Evolutionary conservation across 2,888 invertebrate genomes (phyloP).

Genomic region (Tinea pellionella): DNA sequence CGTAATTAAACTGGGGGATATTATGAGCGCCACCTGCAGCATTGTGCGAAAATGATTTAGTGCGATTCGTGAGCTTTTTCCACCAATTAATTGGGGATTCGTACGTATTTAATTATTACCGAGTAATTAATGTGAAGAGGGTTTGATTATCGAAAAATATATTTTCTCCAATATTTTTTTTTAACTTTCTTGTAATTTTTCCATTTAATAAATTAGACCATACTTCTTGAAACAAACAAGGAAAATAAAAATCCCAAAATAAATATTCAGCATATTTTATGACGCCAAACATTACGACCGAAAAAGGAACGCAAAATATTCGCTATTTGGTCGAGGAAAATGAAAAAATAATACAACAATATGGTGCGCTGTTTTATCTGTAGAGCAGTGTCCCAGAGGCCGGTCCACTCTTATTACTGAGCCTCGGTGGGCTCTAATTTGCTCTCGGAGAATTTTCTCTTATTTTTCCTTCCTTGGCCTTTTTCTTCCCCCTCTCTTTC

Average conservation of each 20-base stretch:
- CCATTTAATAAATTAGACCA: no score
- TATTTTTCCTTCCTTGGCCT: conserved; percentile 26
- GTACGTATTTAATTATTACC: conserved; percentile 63
- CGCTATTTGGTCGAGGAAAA: conserved; percentile 31
- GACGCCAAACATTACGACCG: conserved; percentile 11
- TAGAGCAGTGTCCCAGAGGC: conserved; percentile 25
- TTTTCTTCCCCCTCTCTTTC: neutral
- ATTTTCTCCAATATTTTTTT: neutral
- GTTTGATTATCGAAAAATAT: conserved; percentile 16
- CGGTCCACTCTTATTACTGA: conserved; percentile 55
- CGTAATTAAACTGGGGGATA: conserved; percentile 68
- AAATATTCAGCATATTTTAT: conserved; percentile 4
- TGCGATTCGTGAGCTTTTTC: conserved; percentile 63
- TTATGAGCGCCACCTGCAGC: conserved; percentile 67
- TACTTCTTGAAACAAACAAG: neutral
- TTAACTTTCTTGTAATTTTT: neutral
- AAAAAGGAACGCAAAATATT: conserved; percentile 31
- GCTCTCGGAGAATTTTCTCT: conserved; percentile 42
- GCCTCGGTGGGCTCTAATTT: conserved; percentile 51
- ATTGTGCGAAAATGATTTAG: conserved; percentile 66
- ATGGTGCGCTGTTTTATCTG: conserved; percentile 44
- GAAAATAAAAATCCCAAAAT: neutral
- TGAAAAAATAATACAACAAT: conserved; percentile 60
- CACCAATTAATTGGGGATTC: conserved; percentile 66
- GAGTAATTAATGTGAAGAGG: conserved; percentile 56